phyloP scores from a whole-genome alignment of 2,888 invertebrate species.

The Scrobipalpa atriplicella region DNA sequence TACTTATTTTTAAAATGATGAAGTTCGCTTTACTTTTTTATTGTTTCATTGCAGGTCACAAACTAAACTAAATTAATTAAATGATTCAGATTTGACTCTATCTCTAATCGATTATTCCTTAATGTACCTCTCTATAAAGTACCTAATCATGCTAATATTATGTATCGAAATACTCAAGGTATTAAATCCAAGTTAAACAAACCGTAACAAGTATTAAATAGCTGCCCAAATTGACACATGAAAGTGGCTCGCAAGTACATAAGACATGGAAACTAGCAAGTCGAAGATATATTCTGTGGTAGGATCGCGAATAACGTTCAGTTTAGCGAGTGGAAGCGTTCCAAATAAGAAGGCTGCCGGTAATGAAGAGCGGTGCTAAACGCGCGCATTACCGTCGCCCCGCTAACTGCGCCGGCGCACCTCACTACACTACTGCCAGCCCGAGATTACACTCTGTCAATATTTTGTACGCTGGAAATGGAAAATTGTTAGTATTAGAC shows the following conservation, averaged over 20 bases:
- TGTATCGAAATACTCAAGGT: too few relatives aligned
- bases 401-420: conserved; percentile 62
- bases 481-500: not conserved
- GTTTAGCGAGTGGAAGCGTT: conserved; percentile 60
- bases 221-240: not conserved
- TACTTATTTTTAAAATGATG: not conserved
- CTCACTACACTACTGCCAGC: conserved; percentile 44
- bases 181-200: not conserved
- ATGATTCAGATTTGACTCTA: too few relatives aligned
- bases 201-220: not conserved
- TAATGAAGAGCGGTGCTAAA: conserved; percentile 77
- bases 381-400: conserved; percentile 65
- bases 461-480: conserved; percentile 49
- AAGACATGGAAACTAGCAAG: conserved; percentile 26
- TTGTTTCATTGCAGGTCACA: too few relatives aligned
- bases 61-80: too few relatives aligned
- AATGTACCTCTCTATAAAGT: too few relatives aligned
- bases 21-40: not conserved
- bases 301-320: conserved; percentile 70
- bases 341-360: conserved; percentile 61
- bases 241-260: conserved; percentile 1
- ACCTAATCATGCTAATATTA: too few relatives aligned
- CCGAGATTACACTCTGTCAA: conserved; percentile 76
- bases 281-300: conserved; percentile 18
- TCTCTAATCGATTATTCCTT: too few relatives aligned